Conservation (phyloP, 2,797 vertebrate species). For the Glyptemys insculpta region DNA sequence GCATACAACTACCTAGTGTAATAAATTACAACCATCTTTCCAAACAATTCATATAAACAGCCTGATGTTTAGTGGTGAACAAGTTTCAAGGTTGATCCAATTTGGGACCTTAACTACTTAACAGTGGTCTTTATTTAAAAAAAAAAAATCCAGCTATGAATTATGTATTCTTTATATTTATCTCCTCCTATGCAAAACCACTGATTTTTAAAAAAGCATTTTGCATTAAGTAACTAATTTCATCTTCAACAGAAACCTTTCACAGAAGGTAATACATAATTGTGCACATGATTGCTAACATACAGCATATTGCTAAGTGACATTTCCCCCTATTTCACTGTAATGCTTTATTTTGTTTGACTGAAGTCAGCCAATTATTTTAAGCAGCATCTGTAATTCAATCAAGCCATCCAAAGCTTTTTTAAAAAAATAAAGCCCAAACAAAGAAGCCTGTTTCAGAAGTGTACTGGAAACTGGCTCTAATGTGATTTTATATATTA, state of each 20-base stretch:
- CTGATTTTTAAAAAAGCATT: not conserved
- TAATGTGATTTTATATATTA: not conserved
- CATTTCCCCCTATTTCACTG: not conserved
- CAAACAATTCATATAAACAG: not conserved
- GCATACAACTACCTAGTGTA: not conserved
- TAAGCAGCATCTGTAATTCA: not conserved
- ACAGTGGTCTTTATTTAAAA: not conserved
- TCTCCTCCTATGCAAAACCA: not conserved
- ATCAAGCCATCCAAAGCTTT: not conserved
- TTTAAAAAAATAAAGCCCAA: not conserved
- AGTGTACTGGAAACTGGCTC: not conserved
- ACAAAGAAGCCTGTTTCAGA: not conserved
- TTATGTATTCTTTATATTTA: not conserved
- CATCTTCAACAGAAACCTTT: constrained; percentile 17
- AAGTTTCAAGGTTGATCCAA: not conserved
- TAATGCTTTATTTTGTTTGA: not conserved
- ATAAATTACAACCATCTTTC: not conserved
- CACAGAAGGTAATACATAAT: not conserved
- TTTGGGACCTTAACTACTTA: not conserved
- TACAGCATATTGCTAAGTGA: not conserved
- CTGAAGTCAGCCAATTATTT: constrained; percentile 15
- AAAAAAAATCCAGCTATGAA: not conserved
- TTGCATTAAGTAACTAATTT: constrained; percentile 10
- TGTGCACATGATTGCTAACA: not conserved
- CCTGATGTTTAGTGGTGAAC: not conserved